phyloP scores from a whole-genome alignment of 1,140 invertebrate species.

The Lycorma delicatula region DNA sequence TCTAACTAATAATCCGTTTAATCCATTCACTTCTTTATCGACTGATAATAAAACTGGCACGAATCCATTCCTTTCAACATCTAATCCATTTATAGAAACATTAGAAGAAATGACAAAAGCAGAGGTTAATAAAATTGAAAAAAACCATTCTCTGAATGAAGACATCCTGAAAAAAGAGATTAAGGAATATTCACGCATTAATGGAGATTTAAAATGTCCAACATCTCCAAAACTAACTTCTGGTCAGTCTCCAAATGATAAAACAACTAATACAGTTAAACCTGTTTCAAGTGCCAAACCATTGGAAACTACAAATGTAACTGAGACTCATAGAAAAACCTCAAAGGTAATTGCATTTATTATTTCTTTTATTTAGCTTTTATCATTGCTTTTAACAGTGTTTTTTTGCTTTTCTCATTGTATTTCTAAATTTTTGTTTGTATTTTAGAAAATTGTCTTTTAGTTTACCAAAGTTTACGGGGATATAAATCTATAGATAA shows the following conservation, averaged over 20 bases:
- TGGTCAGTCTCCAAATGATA: too few relatives aligned
- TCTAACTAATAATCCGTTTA: slow-evolving; percentile 23
- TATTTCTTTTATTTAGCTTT: too few relatives aligned
- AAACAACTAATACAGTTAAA: slow-evolving; percentile 37
- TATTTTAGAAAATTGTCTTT: too few relatives aligned
- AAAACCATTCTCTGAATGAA: slow-evolving; percentile 30
- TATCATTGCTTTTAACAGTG: too few relatives aligned
- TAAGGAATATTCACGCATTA: slow-evolving; percentile 29
- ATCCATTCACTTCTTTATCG: slow-evolving; percentile 8
- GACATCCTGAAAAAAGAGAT: slow-evolving; percentile 20
- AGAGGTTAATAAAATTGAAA: slow-evolving; percentile 27
- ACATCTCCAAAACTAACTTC: slow-evolving; percentile 36
- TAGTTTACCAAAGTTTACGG: too few relatives aligned
- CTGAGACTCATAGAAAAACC: too few relatives aligned
- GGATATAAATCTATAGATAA: too few relatives aligned
- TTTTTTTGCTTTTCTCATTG: too few relatives aligned
- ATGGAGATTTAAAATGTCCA: slow-evolving; percentile 36
- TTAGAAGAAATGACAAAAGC: slow-evolving; percentile 41
- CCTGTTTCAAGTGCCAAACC: too few relatives aligned
- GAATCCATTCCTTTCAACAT: slow-evolving; percentile 46
- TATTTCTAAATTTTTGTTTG: too few relatives aligned
- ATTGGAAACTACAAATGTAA: too few relatives aligned
- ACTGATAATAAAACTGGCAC: slow-evolving; percentile 30
- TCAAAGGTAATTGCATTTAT: too few relatives aligned
- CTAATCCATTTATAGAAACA: slow-evolving; percentile 43